Base-by-base conservation (phyloP, 1,140 invertebrate species). In the Drosophila triauraria region DNA sequence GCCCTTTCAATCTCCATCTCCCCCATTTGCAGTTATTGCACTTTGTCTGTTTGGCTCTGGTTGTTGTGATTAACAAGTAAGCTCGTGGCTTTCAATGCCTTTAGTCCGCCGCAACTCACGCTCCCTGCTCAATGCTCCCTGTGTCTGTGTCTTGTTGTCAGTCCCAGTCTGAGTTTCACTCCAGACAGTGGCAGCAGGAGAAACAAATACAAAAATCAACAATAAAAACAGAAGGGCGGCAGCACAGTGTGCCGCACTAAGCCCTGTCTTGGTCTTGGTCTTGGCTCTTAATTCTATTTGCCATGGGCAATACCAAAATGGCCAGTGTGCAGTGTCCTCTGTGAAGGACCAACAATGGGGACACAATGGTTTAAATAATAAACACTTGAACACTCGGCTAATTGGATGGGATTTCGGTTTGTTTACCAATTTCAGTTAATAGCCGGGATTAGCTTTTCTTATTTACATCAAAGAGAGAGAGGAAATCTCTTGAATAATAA, bases 1-100 rank as follows among this genome's bases (percentile, higher is more conserved):
- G 3, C 35, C 17, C 23, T 23, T 40, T 23, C 27, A n/a, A 53
- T 56, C 40, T 20, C 5, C 51, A 54, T 54, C 53, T 35, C 17
- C 42, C 42, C 69, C 72, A 75, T 75, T 75, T 75, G 58, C 72
- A 75, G 70, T 64, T 64, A 75, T 64, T 75, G 72, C 72, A 75
- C 70, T 58, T 75, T 75, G 59, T 64, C 60, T 59, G 61, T 76
- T 65, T 75, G 58, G 50, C 74, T 75, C 65, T 48, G 58, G 74
- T 54, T 65, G 70, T 76, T 76, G 74, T 59, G 74, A 76, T 76
- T 76, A 76, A 76, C 71, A 75, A 76, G 71, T 76, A 65, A 76
- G 71, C 74, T 65, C 51, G 44, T 65, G 58, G 43, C 57, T 48
- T 54, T 75, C 50, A 58, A 47, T 72, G 69, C 53, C 67, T 38